Evolutionary conservation across 2,888 invertebrate genomes (phyloP), one percentile per base, ranked within the genome.

Genomic region (Argyresthia albistria): DNA sequence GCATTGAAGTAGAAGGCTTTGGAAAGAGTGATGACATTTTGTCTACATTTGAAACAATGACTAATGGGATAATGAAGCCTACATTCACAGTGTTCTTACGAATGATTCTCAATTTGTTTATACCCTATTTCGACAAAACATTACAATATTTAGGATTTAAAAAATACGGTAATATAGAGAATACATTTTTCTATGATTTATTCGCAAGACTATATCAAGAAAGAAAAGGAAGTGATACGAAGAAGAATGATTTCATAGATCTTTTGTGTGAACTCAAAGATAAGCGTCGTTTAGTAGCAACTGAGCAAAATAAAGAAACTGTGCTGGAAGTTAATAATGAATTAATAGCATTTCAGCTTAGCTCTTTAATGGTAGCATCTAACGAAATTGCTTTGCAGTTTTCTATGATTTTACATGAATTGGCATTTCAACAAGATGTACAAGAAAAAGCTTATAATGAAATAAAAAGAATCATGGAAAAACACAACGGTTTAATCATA

Each of bases 371-470:
- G 1, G 25, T 6, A 2, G 88, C 87, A 0, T 88, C 88, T 0
- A 88, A 86, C 49, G 88, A 88, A 56, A 86, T 88, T 0, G 87
- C 87, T 0, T 84, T 88, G 0, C 78, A 82, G 0, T 76, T 81
- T 4, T 77, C 78, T 46, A 73, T 64, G 57, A 74, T 80, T 2
- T 59, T 80, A 43, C 76, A 80, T 53, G 71, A 80, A 59, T 65
- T 81, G 1, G 80, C 80, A 2, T 67, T 60, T 57, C 57, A 78
- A 45, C 75, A 70, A 0, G 66, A 66, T 8, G 67, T 73, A 7
- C 80, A 81, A 54, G 55, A 56, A 1, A 69, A 65, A 36, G 75
- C 64, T 9, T 80, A 78, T 50, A 58, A 56, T 0, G 72, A 79
- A 10, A 66, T 81, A 4, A 76, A 76, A 50, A 73, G 69, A 10